Evolutionary conservation across 2,888 invertebrate genomes (phyloP), one percentile per base, ranked within the genome.

Genomic region (Plemyria rubiginata): DNA sequence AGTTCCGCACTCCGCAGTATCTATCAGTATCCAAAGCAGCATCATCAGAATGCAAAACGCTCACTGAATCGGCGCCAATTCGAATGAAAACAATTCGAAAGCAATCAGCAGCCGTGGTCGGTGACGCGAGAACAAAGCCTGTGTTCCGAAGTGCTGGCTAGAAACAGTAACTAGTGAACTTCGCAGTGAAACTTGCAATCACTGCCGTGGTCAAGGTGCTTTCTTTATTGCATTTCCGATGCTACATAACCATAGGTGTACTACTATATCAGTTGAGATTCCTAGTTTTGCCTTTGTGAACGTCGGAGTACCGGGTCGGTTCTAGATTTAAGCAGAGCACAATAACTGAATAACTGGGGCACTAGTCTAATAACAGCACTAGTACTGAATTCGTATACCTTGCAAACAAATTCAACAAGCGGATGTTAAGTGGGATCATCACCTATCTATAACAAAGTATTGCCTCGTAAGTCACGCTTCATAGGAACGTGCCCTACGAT

Each of bases 1-100:
- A 4, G 40, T 40, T n/a, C 40, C n/a, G 15, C 15, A 45, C n/a
- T n/a, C 40, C n/a, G 15, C 15, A 45, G 36, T 16, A 45, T 15
- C 45, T 45, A 45, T 45, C 45, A 22, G 22, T 22, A 16, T 45
- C 45, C 45, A 11, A 45, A 16, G 45, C 16, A 16, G 16, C 45
- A 45, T 45, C 16, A 16, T 45, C 45, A 11, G 11, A 38, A 11
- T 8, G 11, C 8, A 0, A 9, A 45, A 16, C 45, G 51, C 5
- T 51, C 50, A 51, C 12, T 38, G 38, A 51, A 51, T 51, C 13
- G 32, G 9, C 15, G 51, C 41, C 54, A 49, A 52, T 52, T 59
- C 58, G 56, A 61, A 60, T 54, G 52, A 56, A 64, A 67, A 61
- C 67, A 60, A 66, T 68, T 65, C 50, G 41, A 60, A 68, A 70